phyloP scores from a whole-genome alignment of 37 sponge, comb jelly and placozoan species.

The Mnemiopsis leidyi region DNA sequence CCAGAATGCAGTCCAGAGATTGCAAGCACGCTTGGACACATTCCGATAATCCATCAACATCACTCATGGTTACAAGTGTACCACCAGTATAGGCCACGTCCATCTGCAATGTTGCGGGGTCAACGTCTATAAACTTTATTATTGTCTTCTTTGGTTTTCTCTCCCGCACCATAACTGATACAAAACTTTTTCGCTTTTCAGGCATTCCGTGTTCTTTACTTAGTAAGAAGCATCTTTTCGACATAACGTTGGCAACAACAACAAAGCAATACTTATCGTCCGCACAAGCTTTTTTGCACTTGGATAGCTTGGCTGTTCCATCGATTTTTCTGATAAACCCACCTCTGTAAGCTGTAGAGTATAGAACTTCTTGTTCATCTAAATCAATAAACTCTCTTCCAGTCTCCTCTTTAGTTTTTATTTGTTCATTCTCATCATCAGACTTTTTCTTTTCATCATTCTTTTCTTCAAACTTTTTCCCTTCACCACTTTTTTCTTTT shows the following conservation, averaged over 20 bases:
- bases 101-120: neutral
- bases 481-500: neutral
- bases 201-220: neutral
- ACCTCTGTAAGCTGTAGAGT: neutral
- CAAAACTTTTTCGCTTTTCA: neutral
- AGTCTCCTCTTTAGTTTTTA: neutral
- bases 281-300: neutral
- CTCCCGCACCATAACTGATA: neutral
- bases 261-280: neutral
- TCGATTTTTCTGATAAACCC: neutral
- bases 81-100: neutral
- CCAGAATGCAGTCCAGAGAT: neutral
- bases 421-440: neutral
- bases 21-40: neutral
- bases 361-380: neutral
- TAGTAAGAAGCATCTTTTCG: neutral
- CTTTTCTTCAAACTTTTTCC: neutral
- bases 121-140: neutral
- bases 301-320: neutral
- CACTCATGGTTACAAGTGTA: neutral
- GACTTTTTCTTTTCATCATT: neutral
- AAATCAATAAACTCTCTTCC: neutral
- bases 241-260: neutral
- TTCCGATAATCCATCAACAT: neutral
- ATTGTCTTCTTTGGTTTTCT: neutral